A percentile compares a stretch with the other conserved stretches of the same genome.
phyloP scores from a whole-genome alignment of 2,888 invertebrate genomes.

The Rotaria magnacalcarata region DNA sequence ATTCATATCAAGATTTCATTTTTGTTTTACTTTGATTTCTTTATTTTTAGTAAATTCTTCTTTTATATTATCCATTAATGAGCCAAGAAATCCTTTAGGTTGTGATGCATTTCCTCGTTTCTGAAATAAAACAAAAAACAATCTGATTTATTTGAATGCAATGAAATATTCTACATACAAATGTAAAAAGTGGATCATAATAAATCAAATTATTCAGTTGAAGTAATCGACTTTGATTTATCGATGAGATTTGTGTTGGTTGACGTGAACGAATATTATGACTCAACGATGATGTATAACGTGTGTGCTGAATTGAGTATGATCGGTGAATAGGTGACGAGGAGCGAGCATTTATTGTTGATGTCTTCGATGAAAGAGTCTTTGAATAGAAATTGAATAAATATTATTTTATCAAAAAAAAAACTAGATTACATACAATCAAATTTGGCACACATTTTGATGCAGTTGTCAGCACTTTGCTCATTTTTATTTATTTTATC shows the following conservation, averaged over 20 bases:
- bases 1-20: not conserved
- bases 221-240: not conserved
- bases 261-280: not conserved
- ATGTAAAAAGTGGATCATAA: not conserved
- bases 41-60: slow-evolving; percentile 92
- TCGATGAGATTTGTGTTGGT: not conserved
- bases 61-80: slow-evolving; percentile 63
- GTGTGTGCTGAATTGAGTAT: not conserved
- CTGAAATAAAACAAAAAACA: not conserved
- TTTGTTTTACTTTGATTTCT: slow-evolving; percentile 74
- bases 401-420: not conserved
- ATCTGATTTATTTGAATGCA: not conserved
- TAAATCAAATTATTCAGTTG: not conserved
- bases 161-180: not conserved
- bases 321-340: not conserved
- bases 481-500: not conserved
- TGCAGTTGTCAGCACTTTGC: not conserved
- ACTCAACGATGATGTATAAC: not conserved
- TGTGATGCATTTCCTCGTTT: slow-evolving; percentile 3
- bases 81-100: slow-evolving; percentile 34
- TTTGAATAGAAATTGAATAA: not conserved
- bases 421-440: not conserved
- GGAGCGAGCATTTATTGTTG: not conserved
- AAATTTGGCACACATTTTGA: not conserved
- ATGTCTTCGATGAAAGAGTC: not conserved